Conservation (phyloP, 2,888 invertebrate species). For the Neocrepidodera transversa region DNA sequence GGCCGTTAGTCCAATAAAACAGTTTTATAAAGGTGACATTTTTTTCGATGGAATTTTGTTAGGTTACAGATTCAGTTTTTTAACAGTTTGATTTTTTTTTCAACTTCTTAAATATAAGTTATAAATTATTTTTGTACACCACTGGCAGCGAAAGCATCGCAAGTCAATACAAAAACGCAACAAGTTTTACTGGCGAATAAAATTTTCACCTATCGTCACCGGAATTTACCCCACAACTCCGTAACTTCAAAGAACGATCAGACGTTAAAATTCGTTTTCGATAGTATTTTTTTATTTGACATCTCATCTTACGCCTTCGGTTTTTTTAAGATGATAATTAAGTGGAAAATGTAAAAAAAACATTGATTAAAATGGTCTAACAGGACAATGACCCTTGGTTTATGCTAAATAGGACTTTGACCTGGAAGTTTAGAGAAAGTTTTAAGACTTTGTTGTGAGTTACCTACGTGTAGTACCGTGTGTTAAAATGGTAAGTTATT, state of each 20-base stretch:
- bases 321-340: background rate
- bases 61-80: too few relatives aligned
- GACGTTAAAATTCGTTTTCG: slow-evolving; percentile 21
- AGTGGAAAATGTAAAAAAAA: slow-evolving; percentile 16
- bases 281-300: background rate
- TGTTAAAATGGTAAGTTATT: slow-evolving; percentile 9
- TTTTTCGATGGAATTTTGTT: too few relatives aligned
- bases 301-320: background rate
- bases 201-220: slow-evolving; percentile 38
- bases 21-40: too few relatives aligned
- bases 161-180: slow-evolving; percentile 55
- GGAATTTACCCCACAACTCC: slow-evolving; percentile 32
- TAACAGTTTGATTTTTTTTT: too few relatives aligned
- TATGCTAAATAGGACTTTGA: slow-evolving; percentile 37
- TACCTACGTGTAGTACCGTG: slow-evolving; percentile 8
- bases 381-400: slow-evolving; percentile 33
- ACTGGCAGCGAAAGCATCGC: slow-evolving; percentile 11
- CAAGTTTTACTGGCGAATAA: slow-evolving; percentile 46
- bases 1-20: too few relatives aligned
- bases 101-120: too few relatives aligned
- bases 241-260: slow-evolving; percentile 28
- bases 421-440: slow-evolving; percentile 27
- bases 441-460: slow-evolving; percentile 10
- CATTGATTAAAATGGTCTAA: slow-evolving; percentile 22
- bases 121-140: slow-evolving; percentile 17